Conservation (phyloP, 2,113 vertebrate species). For the Epinephelus lanceolatus region DNA sequence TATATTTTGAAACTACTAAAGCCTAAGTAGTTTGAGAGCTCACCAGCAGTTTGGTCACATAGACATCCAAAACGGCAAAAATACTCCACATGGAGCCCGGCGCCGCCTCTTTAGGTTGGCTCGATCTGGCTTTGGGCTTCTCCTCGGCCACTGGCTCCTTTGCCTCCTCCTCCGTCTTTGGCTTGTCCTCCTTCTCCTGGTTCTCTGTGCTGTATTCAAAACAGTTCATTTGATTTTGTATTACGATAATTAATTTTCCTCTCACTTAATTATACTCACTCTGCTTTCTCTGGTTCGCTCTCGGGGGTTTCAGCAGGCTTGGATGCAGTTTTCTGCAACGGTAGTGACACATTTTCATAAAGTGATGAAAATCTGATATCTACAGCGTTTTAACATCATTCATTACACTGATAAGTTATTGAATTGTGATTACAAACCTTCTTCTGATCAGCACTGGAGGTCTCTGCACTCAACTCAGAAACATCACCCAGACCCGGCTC, state of each 20-base stretch:
- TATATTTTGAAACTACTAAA: neutral
- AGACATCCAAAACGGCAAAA: slow-evolving; percentile 91
- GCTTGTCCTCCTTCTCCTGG: slow-evolving; percentile 93
- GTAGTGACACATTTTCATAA: neutral
- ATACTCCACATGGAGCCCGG: slow-evolving; percentile 92
- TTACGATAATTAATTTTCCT: neutral
- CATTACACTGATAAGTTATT: neutral
- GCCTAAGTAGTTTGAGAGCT: slow-evolving; percentile 42
- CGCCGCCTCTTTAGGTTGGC: slow-evolving; percentile 86
- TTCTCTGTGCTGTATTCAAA: slow-evolving; percentile 89
- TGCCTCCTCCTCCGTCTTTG: slow-evolving; percentile 85
- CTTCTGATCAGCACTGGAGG: slow-evolving; percentile 84
- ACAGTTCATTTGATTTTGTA: neutral
- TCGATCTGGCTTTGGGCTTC: slow-evolving; percentile 86
- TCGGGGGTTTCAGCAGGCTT: slow-evolving; percentile 82
- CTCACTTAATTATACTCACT: slow-evolving; percentile 87
- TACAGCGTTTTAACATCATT: neutral
- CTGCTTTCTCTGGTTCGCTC: slow-evolving; percentile 92
- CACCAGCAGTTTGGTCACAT: slow-evolving; percentile 93
- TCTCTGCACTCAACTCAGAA: slow-evolving; percentile 84
- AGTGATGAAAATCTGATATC: neutral
- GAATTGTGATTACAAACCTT: slow-evolving; percentile 84
- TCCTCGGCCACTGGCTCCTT: slow-evolving; percentile 83
- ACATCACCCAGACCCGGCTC: slow-evolving; percentile 94
- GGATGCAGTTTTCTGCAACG: slow-evolving; percentile 81